These are phyloP conservation scores for Pseudorasbora parva DNA, from an alignment of 2,113 vertebrate species.

Conservation along the genomic window DNA sequence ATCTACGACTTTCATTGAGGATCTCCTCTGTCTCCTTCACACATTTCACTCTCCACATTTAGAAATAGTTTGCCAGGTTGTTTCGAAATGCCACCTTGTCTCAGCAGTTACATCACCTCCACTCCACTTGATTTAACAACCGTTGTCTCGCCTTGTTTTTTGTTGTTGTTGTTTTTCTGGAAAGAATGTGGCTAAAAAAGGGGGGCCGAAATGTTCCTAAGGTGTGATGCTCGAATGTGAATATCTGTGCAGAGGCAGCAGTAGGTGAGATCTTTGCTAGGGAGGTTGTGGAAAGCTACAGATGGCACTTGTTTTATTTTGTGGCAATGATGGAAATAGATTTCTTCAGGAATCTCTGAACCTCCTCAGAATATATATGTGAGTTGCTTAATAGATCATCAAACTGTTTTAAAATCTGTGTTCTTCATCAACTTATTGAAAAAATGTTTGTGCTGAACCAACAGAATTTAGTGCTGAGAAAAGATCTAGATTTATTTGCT, in stretches of 20 bases:
- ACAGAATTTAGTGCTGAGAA: neutral
- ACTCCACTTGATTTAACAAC: neutral
- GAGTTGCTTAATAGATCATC: neutral
- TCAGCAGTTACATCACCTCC: conserved; percentile 25
- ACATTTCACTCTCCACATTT: neutral
- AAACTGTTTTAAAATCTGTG: neutral
- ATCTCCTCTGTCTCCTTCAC: neutral
- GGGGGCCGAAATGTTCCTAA: neutral
- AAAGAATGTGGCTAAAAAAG: neutral
- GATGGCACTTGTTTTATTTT: conserved; percentile 23
- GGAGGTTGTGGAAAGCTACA: conserved; percentile 36
- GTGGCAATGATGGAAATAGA: neutral
- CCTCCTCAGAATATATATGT: neutral
- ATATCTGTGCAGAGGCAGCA: conserved; percentile 22
- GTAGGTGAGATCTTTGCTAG: conserved; percentile 35
- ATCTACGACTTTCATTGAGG: neutral
- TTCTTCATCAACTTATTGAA: neutral
- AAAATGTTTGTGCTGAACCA: neutral
- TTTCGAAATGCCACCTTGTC: neutral
- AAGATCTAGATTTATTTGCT: neutral
- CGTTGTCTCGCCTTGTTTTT: neutral
- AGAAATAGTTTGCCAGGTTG: conserved; percentile 18
- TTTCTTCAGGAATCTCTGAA: neutral
- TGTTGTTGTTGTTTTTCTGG: neutral
- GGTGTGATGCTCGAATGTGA: conserved; percentile 10